Conservation (phyloP, 2,797 vertebrate species). For the Rhyacichthys aspro region DNA sequence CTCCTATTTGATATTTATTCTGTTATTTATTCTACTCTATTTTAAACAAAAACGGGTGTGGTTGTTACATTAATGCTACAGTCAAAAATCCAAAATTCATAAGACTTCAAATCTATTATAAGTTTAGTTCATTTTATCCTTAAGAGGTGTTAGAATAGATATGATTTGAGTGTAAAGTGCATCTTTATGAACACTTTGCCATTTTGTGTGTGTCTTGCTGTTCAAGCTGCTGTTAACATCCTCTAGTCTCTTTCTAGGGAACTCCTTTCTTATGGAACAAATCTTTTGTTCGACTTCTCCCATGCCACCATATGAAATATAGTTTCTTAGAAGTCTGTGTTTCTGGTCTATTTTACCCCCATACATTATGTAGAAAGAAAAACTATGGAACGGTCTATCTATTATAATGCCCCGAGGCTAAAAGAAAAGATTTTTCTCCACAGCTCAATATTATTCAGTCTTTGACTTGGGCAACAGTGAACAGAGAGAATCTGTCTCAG, state of each 20-base stretch:
- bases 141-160: no score
- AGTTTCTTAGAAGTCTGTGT: constrained; percentile 14
- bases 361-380: constrained; percentile 47
- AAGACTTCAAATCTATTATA: no score
- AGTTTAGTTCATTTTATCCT: no score
- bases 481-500: constrained; percentile 14
- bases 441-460: constrained; percentile 21
- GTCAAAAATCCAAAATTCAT: no score
- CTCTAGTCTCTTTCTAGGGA: constrained; percentile 14
- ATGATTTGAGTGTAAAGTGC: no score
- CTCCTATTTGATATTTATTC: no score
- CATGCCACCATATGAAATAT: constrained; percentile 20
- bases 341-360: constrained; percentile 35
- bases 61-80: no score
- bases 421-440: constrained; percentile 16
- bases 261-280: constrained; percentile 18
- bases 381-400: constrained; percentile 35
- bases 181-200: neutral
- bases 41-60: no score
- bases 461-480: constrained; percentile 5
- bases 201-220: neutral
- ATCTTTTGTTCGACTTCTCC: constrained; percentile 27
- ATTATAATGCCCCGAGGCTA: constrained; percentile 45
- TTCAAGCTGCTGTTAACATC: neutral
- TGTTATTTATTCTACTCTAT: no score